phyloP scores from a whole-genome alignment of 37 sponge, comb jelly and placozoan species.

The Mnemiopsis leidyi region DNA sequence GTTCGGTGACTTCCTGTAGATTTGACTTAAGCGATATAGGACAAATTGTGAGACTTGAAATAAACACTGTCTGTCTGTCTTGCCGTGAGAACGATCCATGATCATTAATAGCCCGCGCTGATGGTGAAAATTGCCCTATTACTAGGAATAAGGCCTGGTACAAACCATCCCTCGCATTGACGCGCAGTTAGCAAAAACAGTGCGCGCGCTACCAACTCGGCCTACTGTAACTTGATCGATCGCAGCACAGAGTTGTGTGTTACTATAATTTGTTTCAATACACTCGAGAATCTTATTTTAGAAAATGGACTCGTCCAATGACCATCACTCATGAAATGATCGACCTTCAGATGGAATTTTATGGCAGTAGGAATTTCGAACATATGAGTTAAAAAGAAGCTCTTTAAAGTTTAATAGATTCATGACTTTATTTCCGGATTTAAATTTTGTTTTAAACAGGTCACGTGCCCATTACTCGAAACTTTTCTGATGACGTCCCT shows the following conservation, averaged over 20 bases:
- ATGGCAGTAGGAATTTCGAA: too few species aligned
- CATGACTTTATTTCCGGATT: too few species aligned
- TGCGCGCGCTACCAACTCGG: neutral
- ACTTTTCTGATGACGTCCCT: neutral
- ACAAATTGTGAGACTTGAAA: too few species aligned
- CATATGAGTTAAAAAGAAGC: too few species aligned
- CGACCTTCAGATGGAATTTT: too few species aligned
- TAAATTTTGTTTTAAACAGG: slow-evolving; percentile 34
- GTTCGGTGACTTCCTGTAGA: too few species aligned
- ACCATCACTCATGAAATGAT: too few species aligned
- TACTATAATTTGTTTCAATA: neutral
- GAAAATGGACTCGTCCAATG: neutral
- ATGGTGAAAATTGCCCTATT: neutral
- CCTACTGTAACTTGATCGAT: neutral
- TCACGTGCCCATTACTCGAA: slow-evolving; percentile 16
- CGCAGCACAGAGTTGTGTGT: neutral
- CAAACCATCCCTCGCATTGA: neutral
- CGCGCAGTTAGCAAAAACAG: neutral
- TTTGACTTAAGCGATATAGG: too few species aligned
- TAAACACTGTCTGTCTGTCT: too few species aligned
- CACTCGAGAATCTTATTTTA: neutral
- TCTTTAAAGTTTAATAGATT: too few species aligned
- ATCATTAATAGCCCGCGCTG: neutral
- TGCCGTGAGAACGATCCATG: too few species aligned
- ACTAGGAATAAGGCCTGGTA: neutral